Percentiles rank a stretch among this genome's conserved stretches.
These are phyloP conservation scores for Heliconius eleuchia DNA, from an alignment of 1,140 invertebrate genomes.

Conservation along the genomic window DNA sequence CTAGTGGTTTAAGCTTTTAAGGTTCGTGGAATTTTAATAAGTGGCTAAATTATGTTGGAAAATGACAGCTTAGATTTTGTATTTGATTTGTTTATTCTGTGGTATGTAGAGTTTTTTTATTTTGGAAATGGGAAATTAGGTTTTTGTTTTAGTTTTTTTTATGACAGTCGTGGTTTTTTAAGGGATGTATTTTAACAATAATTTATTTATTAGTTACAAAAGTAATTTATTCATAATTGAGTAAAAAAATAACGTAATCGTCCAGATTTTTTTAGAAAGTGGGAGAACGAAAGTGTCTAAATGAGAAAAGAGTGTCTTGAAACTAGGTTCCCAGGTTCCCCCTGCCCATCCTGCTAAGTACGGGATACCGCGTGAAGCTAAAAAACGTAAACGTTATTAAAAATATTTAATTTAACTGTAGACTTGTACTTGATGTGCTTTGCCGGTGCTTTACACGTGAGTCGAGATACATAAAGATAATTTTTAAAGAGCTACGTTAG, in stretches of 20 bases:
- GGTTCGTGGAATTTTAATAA: slow-evolving; percentile 42
- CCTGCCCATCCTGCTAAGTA: too few species aligned
- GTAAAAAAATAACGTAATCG: neutral
- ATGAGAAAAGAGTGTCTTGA: too few species aligned
- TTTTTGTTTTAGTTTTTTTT: neutral
- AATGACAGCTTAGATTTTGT: neutral
- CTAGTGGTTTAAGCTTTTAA: slow-evolving; percentile 32
- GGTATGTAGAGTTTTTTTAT: neutral
- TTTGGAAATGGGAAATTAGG: neutral
- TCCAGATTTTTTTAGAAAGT: too few species aligned
- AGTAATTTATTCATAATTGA: neutral
- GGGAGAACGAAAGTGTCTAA: too few species aligned
- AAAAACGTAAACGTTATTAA: slow-evolving; percentile 6
- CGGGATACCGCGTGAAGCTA: too few species aligned
- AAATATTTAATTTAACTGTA: slow-evolving; percentile 4
- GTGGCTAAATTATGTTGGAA: slow-evolving; percentile 28
- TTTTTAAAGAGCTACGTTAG: neutral
- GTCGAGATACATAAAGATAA: slow-evolving; percentile 3
- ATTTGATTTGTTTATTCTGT: neutral
- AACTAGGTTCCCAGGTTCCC: too few species aligned
- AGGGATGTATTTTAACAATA: too few species aligned
- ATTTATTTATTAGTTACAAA: neutral
- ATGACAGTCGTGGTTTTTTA: too few species aligned
- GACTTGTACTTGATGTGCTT: slow-evolving; percentile 1
- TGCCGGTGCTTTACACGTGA: slow-evolving; percentile 5